Evolutionary conservation across 2,113 vertebrate species (phyloP).

Genomic region (Poeciliopsis retropinna): DNA sequence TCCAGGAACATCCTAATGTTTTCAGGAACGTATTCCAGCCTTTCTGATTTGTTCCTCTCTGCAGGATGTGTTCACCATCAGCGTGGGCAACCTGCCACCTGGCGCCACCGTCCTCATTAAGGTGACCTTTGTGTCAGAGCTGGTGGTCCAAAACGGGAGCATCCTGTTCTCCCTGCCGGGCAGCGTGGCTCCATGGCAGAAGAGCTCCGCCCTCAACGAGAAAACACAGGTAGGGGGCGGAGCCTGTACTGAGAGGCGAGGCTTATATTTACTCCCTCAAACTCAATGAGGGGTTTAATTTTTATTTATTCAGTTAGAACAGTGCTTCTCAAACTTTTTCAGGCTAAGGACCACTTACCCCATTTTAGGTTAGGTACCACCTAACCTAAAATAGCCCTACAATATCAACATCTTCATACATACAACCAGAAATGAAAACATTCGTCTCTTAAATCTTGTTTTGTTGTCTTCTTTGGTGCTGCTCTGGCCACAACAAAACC

Average conservation of each 20-base stretch:
- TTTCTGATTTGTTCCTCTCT: neutral
- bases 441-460: too few relatives aligned
- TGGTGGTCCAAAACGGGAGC: conserved; percentile 66
- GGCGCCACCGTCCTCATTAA: conserved; percentile 86
- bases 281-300: too few relatives aligned
- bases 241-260: neutral
- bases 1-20: neutral
- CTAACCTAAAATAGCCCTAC: too few relatives aligned
- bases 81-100: conserved; percentile 87
- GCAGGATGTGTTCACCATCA: conserved; percentile 90
- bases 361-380: too few relatives aligned
- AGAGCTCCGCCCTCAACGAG: conserved; percentile 84
- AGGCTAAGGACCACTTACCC: too few relatives aligned
- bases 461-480: too few relatives aligned
- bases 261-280: too few relatives aligned
- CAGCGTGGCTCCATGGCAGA: conserved; percentile 86
- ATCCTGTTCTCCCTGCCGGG: conserved; percentile 84
- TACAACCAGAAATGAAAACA: too few relatives aligned
- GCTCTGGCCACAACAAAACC: too few relatives aligned
- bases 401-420: too few relatives aligned
- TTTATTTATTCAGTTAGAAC: too few relatives aligned
- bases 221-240: conserved; percentile 81
- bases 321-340: too few relatives aligned
- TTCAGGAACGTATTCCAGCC: fast-evolving
- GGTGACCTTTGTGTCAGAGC: conserved; percentile 87